A percentile compares a stretch with the other conserved stretches of the same genome.
Conservation (phyloP, 2,888 invertebrate genomes). For the Lymantria dispar region DNA sequence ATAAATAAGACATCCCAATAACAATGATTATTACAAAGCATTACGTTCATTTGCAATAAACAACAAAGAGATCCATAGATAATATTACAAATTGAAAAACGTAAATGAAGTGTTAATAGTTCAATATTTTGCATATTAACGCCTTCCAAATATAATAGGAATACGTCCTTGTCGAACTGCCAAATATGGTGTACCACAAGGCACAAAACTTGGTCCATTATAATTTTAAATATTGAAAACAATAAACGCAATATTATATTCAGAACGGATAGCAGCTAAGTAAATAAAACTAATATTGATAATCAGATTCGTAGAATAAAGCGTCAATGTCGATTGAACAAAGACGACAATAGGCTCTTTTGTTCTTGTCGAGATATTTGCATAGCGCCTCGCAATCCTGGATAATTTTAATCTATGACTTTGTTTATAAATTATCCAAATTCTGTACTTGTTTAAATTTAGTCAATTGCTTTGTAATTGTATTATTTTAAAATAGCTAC, state of each 20-base stretch:
- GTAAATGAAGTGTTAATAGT: neutral
- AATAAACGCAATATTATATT: constrained; percentile 1
- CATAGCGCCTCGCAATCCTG: neutral
- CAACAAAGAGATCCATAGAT: too few species aligned
- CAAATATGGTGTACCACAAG: constrained; percentile 2
- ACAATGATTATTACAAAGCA: too few species aligned
- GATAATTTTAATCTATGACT: too few species aligned
- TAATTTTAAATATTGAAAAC: constrained; percentile 1
- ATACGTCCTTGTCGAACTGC: neutral
- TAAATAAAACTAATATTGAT: constrained; percentile 18
- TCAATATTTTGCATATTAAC: neutral
- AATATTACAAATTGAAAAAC: neutral
- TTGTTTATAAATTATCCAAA: neutral
- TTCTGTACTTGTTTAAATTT: too few species aligned
- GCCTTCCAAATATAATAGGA: neutral
- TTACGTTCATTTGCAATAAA: too few species aligned
- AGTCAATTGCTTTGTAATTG: too few species aligned
- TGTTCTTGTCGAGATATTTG: constrained; percentile 23
- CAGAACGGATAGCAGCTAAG: constrained; percentile 9
- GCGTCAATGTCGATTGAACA: constrained; percentile 15
- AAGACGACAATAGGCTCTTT: constrained; percentile 12
- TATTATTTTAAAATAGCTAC: too few species aligned
- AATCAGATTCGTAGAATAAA: constrained; percentile 23
- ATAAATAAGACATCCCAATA: too few species aligned
- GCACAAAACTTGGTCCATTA: neutral